phyloP scores from a whole-genome alignment of 2,888 invertebrate genomes.

The Pegoplata infirma region DNA sequence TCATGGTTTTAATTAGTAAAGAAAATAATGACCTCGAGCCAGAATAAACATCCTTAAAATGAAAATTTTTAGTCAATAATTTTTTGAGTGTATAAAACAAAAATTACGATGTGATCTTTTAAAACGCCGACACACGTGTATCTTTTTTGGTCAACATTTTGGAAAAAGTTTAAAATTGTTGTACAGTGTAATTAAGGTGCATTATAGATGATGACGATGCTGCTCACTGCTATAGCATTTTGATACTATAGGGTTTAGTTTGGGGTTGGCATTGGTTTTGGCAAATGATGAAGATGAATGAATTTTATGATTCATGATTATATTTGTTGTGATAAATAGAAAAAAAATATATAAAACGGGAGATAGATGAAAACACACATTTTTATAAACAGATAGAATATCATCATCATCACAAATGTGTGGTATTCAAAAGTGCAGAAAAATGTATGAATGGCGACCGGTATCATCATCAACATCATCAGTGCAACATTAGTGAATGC shows the following conservation, averaged over 20 bases:
- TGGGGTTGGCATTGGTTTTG: slow-evolving; percentile 32
- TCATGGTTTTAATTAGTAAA: too few relatives aligned
- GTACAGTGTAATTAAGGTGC: neutral
- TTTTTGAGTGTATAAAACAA: too few relatives aligned
- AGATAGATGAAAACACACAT: neutral
- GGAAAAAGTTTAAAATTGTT: too few relatives aligned
- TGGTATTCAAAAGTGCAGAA: neutral
- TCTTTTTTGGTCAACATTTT: too few relatives aligned
- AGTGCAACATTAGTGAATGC: neutral
- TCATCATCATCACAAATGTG: too few relatives aligned
- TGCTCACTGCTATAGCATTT: slow-evolving; percentile 16
- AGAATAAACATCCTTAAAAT: too few relatives aligned
- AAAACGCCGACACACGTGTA: too few relatives aligned
- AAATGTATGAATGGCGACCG: neutral
- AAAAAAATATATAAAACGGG: slow-evolving; percentile 4
- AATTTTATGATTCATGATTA: slow-evolving; percentile 41
- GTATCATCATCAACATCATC: too few relatives aligned
- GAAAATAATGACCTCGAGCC: too few relatives aligned
- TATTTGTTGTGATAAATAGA: slow-evolving; percentile 20
- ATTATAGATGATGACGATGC: neutral
- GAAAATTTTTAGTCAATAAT: too few relatives aligned
- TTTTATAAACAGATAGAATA: neutral
- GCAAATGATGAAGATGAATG: slow-evolving; percentile 52
- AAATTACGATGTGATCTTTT: too few relatives aligned
- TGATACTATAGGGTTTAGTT: slow-evolving; percentile 5